Conservation (phyloP, 35 echinoderm and acorn worm genomes). For the Heliocidaris erythrogramma region DNA sequence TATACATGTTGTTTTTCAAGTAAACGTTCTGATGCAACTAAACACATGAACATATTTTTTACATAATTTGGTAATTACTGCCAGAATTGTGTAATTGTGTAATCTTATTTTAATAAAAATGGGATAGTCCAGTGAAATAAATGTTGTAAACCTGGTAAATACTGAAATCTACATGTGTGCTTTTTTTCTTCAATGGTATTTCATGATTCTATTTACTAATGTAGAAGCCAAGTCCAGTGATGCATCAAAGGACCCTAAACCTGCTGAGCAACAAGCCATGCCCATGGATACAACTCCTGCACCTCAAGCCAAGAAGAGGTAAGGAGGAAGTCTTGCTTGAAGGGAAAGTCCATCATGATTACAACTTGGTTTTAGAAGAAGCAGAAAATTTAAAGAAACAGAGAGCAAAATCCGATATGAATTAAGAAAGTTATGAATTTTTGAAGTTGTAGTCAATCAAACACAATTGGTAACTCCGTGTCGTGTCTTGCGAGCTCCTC, state of each 20-base stretch:
- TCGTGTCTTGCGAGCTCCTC: too few relatives aligned
- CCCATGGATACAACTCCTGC: constrained; percentile 50
- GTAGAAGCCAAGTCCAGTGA: constrained; percentile 23
- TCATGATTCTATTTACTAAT: not conserved
- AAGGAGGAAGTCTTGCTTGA: not conserved
- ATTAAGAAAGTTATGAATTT: too few relatives aligned
- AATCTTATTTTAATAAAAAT: not conserved
- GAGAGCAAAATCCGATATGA: too few relatives aligned
- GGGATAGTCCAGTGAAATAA: too few relatives aligned
- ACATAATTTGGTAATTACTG: not conserved
- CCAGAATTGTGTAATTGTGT: not conserved
- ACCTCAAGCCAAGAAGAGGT: constrained; percentile 19
- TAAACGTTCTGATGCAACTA: not conserved
- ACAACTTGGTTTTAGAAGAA: too few relatives aligned
- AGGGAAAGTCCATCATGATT: too few relatives aligned
- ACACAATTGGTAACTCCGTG: too few relatives aligned
- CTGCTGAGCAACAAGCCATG: constrained; percentile 11
- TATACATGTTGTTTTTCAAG: not conserved
- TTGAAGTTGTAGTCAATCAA: too few relatives aligned
- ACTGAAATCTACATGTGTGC: not conserved
- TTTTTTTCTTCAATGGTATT: not conserved
- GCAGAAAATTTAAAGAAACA: too few relatives aligned
- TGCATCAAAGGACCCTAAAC: not conserved
- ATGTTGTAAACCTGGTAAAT: not conserved
- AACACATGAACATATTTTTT: not conserved